Evolutionary conservation across 2,888 invertebrate species (phyloP), one percentile per base, ranked within the genome.

Genomic region (Epistrophe eligans): DNA sequence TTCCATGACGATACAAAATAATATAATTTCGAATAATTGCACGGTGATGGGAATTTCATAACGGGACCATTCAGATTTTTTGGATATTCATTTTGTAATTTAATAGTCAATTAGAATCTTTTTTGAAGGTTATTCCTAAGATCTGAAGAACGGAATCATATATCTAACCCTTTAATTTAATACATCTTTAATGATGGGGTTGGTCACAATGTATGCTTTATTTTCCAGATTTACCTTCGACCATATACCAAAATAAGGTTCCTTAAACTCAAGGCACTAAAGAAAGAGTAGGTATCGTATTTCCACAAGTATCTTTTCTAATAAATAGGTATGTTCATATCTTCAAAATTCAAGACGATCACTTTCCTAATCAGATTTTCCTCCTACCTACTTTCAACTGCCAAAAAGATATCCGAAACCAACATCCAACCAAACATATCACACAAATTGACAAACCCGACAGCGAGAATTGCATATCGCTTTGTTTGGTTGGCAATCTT

Each of bases 391-490:
- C 13, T 19, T 67, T n/a, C 43, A 55, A 64, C 13, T 43, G 64
- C 32, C 64, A 55, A 32, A 55, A 28, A 60, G 45, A 74, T 64
- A 74, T 52, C 40, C 52, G 32, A 40, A 15, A 15, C 60, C 19
- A 43, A 40, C 52, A 74, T 28, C 11, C n/a, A 40, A 55, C 52
- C 52, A 52, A 62, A 67, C 43, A 24, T 64, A 70, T 70, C 70
- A 70, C 55, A 40, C 40, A 50, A 52, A 66, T 72, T 72, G 72
- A 55, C 72, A 77, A 81, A 24, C 24, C 35, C 28, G 66, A 83
- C 79, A 79, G 60, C 45, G 17, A 62, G 60, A 79, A 74, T 72
- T 77, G 60, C 67, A 83, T 73, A 52, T 62, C 13, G 62, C 52
- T 70, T 71, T 74, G 48, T 60, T 70, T 43, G 52, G 50, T 32